Base-by-base conservation (phyloP, 2,797 vertebrate genomes). In the Ctenopoma multispine region DNA sequence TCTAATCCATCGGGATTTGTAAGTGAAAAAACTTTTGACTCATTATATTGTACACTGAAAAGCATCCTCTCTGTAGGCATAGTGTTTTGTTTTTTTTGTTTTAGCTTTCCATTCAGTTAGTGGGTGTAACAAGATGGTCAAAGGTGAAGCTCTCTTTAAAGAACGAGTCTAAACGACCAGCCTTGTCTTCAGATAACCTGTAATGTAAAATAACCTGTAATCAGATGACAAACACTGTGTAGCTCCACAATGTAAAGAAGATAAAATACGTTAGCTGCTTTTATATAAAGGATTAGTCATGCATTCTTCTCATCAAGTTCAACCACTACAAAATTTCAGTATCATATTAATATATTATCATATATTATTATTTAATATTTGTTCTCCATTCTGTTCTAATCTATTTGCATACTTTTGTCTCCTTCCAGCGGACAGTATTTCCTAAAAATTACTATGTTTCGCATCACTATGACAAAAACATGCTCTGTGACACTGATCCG, bases 371-470 rank as follows among this genome's bases (percentile, higher is more conserved):
- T 31, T 31, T 31, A 31, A 31, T 6, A 6, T 18, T 12, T 17
- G 58, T n/a, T n/a, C 51, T 68, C 1, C 17, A 12, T 13, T 38
- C 12, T 62, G 1, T 34, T 1, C 43, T 12, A 5, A 6, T 65
- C 57, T 14, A 53, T 49, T 58, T 18, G 60, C 5, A 74, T 74
- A 0, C 70, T 67, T 63, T 24, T 23, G 17, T 74, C 44, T 71
- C 49, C 8, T 63, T 74, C n/a, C 78, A 95, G 95, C 84, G 89
- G 57, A 68, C 83, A 53, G 93, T 93, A 12, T 95, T 95, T 84
- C 95, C 95, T 12, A 93, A 87, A 76, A 81, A 95, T 85, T 95
- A 95, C 77, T 21, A 85, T 65, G 89, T 95, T 31, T 72, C 72
- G 38, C 95, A 95, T 75, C 84, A 67, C 80, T 95, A 94, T 79